Base-by-base conservation (phyloP, 1,140 invertebrate species). In the Lamellibrachia luymesi region DNA sequence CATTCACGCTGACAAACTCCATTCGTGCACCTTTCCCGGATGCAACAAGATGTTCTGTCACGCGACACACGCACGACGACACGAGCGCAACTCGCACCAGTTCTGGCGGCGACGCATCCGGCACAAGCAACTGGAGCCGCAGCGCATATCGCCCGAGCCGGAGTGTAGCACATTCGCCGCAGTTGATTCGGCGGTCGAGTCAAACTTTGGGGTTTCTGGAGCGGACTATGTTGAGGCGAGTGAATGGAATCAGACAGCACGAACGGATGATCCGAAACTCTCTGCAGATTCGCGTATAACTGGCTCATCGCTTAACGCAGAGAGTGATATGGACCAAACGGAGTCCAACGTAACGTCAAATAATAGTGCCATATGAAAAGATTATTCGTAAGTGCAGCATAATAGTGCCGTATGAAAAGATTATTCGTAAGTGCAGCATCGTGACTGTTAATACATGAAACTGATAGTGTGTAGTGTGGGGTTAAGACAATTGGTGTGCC, bases 31-130 rank as follows among this genome's bases (percentile, higher is more conserved):
- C 6, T 91, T 91, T 51, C 91, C 91, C 2, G 91, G 91, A 50
- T 91, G 91, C 51, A n/a, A 22, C 49, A 50, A 51, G 10, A 91
- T n/a, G 91, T 91, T 50, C 51, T 50, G 49, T n/a, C 51, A 50
- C 17, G 91, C 91, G 91, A 91, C 91, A n/a, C 49, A 51, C n/a
- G 91, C 91, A n/a, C 91, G 91, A 50, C 91, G 91, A 0, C 91
- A 91, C 91, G 91, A 91, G 91, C 91, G 91, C 8, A 51, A 91
- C 49, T 50, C 51, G 91, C 91, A 91, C n/a, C 49, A 51, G 13
- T 91, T 91, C 91, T 91, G 51, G 49, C 13, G 91, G n/a, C 64
- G 64, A 22, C 64, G 64, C 64, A 80, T 80, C 6, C 64, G 64
- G 2, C 64, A 80, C 25, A 80, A 80, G 64, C 64, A 80, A 22